A percentile compares a stretch with the other conserved stretches of the same genome.
phyloP scores from a whole-genome alignment of 2,797 vertebrate genomes.

The Catamblyrhynchus diadema region DNA sequence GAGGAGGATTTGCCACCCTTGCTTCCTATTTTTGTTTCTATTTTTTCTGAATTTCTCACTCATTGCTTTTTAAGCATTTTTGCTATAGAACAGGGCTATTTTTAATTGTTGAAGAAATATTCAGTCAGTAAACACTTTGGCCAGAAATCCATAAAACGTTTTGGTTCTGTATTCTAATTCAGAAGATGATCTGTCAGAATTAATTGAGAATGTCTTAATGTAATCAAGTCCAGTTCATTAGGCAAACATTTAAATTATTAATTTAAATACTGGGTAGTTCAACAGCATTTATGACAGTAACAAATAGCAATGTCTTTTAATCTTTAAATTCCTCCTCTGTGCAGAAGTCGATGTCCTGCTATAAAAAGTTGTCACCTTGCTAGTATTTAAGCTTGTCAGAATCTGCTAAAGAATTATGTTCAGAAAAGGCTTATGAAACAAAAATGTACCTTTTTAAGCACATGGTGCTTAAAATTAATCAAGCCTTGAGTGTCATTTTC shows the following conservation, averaged over 20 bases:
- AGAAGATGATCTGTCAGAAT: slow-evolving; percentile 76
- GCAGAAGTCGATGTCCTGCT: background rate
- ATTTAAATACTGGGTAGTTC: slow-evolving; percentile 78
- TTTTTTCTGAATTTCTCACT: background rate
- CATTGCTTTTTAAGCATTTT: background rate
- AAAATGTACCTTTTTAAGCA: background rate
- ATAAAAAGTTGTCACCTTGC: background rate
- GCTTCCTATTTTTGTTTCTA: background rate
- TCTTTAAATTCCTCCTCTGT: slow-evolving; percentile 20
- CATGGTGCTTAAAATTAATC: background rate
- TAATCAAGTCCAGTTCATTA: slow-evolving; percentile 82
- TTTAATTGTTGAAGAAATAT: slow-evolving; percentile 40
- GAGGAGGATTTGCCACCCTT: background rate
- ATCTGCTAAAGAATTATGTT: background rate
- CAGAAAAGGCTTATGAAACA: background rate
- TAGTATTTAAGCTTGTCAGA: background rate
- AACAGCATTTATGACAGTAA: slow-evolving; percentile 74
- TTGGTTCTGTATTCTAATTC: slow-evolving; percentile 67
- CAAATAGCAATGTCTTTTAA: slow-evolving; percentile 48
- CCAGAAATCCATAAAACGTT: slow-evolving; percentile 35
- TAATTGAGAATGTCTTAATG: slow-evolving; percentile 79
- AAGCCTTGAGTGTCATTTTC: background rate
- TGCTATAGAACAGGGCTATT: background rate
- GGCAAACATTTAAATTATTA: slow-evolving; percentile 81
- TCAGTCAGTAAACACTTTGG: slow-evolving; percentile 60